Base-by-base conservation (phyloP, 1,140 invertebrate genomes). In the Rhizoglyphus robini region DNA sequence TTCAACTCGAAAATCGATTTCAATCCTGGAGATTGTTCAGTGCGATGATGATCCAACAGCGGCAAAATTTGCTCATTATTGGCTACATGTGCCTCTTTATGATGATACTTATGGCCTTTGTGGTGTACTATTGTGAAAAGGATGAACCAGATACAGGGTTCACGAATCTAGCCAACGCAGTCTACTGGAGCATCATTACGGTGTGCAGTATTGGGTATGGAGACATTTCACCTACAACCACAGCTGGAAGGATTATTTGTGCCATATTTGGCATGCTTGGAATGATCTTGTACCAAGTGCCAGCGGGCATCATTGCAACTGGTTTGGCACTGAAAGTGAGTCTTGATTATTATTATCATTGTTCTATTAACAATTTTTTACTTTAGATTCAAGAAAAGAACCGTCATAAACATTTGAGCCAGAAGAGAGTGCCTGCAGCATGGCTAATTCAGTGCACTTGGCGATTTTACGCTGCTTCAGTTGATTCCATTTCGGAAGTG, bases 321-420 rank as follows among this genome's bases (percentile, higher is more conserved):
- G 63, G 63, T 20, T 38, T 64, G 25, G 63, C 63, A 49, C 25
- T 64, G 1, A 64, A 64, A 47, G 63, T 64, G 51, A 29, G n/a
- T 32, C n/a, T n/a, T n/a, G n/a, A n/a, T n/a, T n/a, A n/a, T n/a
- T n/a, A n/a, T n/a, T n/a, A n/a, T n/a, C n/a, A n/a, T n/a, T n/a
- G n/a, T n/a, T n/a, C n/a, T n/a, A n/a, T n/a, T n/a, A n/a, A n/a
- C n/a, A n/a, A n/a, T n/a, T n/a, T n/a, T n/a, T n/a, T n/a, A n/a
- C n/a, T n/a, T n/a, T 18, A 64, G 63, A 29, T 64, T 27, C 46
- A 64, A 51, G 47, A 64, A 38, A 29, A 38, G 11, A n/a, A 51
- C 8, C 63, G 47, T 18, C 3, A 4, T 11, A 8, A 27, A 3
- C 41, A 48, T 36, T 27, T 64, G 13, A 51, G 25, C 46, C 18